phyloP scores from a whole-genome alignment of 2,113 vertebrate genomes.

The Platycercus adscitus region DNA sequence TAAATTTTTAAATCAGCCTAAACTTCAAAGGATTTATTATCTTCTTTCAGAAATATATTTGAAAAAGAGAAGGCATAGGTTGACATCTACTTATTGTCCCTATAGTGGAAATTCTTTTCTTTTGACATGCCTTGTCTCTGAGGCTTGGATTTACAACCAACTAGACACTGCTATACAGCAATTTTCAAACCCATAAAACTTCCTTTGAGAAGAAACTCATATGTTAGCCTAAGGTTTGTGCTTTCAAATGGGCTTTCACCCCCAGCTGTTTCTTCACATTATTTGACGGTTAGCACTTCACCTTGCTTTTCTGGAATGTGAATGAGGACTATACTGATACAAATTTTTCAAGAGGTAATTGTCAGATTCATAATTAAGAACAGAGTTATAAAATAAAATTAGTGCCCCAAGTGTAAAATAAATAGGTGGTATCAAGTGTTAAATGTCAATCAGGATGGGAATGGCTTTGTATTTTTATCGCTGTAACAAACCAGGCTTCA shows the following conservation, averaged over 20 bases:
- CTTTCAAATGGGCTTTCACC: constrained; percentile 5
- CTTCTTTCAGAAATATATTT: constrained; percentile 11
- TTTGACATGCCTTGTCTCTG: background rate
- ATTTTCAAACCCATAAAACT: constrained; percentile 13
- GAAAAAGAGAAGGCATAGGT: background rate
- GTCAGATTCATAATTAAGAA: background rate
- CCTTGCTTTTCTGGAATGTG: background rate
- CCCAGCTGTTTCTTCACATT: constrained; percentile 1
- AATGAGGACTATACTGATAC: background rate
- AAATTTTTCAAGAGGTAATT: constrained; percentile 12
- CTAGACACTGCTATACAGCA: background rate
- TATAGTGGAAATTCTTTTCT: background rate
- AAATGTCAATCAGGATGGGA: background rate
- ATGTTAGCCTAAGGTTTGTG: background rate
- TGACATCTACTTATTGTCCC: constrained; percentile 40
- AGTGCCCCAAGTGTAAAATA: background rate
- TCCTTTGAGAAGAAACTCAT: background rate
- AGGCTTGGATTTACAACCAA: constrained; percentile 46
- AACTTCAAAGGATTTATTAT: constrained; percentile 57
- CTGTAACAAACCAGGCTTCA: background rate
- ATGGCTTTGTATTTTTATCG: background rate
- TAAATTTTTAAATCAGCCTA: constrained; percentile 49
- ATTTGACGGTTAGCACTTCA: background rate
- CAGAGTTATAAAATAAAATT: background rate
- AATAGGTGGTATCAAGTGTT: background rate